A percentile compares a stretch with the other conserved stretches of the same genome.
These are phyloP conservation scores for Salticus scenicus DNA, from an alignment of 2,888 invertebrate species.

Conservation along the genomic window DNA sequence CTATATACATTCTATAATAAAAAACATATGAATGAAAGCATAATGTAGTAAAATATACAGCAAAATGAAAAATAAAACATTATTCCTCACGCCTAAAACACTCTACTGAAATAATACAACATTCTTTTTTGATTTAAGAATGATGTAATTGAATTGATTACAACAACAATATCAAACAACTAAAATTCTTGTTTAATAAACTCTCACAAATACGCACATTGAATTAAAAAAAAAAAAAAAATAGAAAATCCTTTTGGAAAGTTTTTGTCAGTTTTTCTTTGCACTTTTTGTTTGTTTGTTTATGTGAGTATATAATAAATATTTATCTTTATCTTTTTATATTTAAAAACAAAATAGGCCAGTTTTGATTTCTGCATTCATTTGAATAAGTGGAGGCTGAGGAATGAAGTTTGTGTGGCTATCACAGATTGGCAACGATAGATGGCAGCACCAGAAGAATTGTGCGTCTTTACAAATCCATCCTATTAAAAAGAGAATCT, in stretches of 20 bases:
- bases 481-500: background rate
- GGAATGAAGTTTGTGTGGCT: slow-evolving; percentile 17
- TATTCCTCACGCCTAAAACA: too few species aligned
- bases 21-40: background rate
- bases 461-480: slow-evolving; percentile 8
- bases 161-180: too few species aligned
- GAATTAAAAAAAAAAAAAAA: too few species aligned
- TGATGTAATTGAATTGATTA: too few species aligned
- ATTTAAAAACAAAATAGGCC: background rate
- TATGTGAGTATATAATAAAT: background rate
- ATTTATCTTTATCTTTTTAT: background rate
- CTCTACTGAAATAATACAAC: too few species aligned
- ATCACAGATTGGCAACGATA: slow-evolving; percentile 49
- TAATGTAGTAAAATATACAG: background rate
- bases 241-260: too few species aligned
- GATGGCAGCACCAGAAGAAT: slow-evolving; percentile 47
- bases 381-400: background rate
- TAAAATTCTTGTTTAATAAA: too few species aligned
- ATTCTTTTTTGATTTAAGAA: too few species aligned
- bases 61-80: background rate
- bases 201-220: too few species aligned
- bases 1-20: background rate
- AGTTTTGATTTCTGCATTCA: background rate
- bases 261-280: background rate
- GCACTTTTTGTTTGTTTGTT: too few species aligned